These are phyloP conservation scores for Spodoptera litura DNA, from an alignment of 1,140 invertebrate genomes.

Conservation along the genomic window DNA sequence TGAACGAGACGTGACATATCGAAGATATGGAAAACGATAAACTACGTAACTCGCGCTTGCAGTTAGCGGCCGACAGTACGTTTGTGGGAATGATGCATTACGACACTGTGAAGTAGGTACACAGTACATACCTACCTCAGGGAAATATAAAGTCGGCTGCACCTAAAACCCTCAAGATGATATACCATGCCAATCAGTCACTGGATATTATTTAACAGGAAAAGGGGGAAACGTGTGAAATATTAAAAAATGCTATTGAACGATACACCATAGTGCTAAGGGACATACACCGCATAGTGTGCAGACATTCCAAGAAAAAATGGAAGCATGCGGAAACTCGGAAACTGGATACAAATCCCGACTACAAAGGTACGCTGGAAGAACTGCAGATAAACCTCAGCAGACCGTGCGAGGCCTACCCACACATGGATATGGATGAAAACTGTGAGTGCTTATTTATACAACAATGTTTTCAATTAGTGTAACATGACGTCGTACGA, in stretches of 20 bases:
- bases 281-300: constrained; percentile 44
- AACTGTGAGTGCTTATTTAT: constrained; percentile 86
- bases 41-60: too few species aligned
- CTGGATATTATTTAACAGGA: constrained; percentile 51
- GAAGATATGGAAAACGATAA: too few species aligned
- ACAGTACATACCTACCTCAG: too few species aligned
- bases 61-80: too few species aligned
- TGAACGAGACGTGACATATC: too few species aligned
- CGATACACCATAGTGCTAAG: constrained; percentile 66
- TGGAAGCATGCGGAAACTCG: neutral
- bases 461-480: too few species aligned
- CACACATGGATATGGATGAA: constrained; percentile 90
- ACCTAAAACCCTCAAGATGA: too few species aligned
- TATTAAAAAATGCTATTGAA: constrained; percentile 68
- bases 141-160: too few species aligned
- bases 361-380: constrained; percentile 71
- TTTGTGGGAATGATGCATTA: too few species aligned
- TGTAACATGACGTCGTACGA: too few species aligned
- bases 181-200: too few species aligned
- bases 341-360: neutral
- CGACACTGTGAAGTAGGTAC: too few species aligned
- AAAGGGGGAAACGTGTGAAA: constrained; percentile 64
- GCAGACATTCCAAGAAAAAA: constrained; percentile 1
- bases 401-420: constrained; percentile 86
- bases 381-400: constrained; percentile 85